phyloP scores from a whole-genome alignment of 2,888 invertebrate species.

The Myopa testacea region DNA sequence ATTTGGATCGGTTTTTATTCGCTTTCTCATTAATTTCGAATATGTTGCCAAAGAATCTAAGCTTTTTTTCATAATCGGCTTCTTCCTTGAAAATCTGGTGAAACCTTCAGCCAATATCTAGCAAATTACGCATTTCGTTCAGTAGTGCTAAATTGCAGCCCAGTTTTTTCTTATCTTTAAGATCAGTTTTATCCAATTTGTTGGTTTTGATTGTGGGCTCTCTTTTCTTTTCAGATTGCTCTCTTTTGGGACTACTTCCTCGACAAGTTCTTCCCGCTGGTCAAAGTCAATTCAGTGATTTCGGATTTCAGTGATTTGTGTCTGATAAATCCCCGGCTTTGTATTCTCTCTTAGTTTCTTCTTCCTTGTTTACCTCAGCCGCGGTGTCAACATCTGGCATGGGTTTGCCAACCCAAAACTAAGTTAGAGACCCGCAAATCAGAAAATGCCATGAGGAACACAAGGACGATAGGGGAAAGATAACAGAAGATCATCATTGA shows the following conservation, averaged over 20 bases:
- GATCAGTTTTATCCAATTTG: background rate
- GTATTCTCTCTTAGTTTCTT: background rate
- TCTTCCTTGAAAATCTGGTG: too few species aligned
- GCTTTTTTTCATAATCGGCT: too few species aligned
- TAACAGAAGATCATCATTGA: too few species aligned
- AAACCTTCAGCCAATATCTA: background rate
- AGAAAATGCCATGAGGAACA: too few species aligned
- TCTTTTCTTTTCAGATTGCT: background rate
- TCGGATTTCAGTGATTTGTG: background rate
- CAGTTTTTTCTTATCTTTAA: background rate
- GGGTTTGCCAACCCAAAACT: background rate
- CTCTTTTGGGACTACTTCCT: background rate
- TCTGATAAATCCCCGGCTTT: too few species aligned
- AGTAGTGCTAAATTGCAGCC: background rate
- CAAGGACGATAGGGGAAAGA: too few species aligned
- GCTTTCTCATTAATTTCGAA: too few species aligned
- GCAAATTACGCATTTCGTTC: background rate
- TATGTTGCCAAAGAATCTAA: too few species aligned
- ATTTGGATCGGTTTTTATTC: too few species aligned
- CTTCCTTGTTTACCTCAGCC: background rate
- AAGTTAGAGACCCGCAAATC: too few species aligned
- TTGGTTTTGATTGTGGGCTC: background rate
- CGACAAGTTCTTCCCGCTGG: background rate
- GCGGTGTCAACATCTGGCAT: background rate
- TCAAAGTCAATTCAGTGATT: background rate